Percentiles rank a stretch among this genome's conserved stretches.
Conservation (phyloP, 2,113 vertebrate species). For the Patagioenas fasciata region DNA sequence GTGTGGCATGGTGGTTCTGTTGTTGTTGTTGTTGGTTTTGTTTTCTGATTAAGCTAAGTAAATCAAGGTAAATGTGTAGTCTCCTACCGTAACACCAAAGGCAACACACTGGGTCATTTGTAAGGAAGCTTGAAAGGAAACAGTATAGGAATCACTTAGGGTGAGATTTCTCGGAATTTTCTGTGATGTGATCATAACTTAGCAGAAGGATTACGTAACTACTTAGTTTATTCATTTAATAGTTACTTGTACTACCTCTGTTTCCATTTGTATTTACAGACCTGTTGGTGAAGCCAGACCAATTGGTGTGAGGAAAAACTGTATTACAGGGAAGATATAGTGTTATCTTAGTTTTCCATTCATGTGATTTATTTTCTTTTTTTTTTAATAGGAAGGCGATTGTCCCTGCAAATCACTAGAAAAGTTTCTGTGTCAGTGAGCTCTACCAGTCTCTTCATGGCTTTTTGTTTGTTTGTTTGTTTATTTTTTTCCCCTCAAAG, state of each 20-base stretch:
- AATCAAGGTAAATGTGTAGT: not conserved
- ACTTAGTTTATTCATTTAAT: not conserved
- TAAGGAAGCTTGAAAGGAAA: not conserved
- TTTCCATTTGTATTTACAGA: not conserved
- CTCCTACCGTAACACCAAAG: not conserved
- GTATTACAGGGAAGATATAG: not conserved
- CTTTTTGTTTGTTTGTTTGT: not conserved
- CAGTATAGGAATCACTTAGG: fast-evolving
- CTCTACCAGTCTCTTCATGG: not conserved
- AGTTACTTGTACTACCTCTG: not conserved
- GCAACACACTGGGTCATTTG: not conserved
- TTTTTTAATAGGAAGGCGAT: not conserved
- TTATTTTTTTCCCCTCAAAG: not conserved
- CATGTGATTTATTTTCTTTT: not conserved
- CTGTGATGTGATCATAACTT: not conserved
- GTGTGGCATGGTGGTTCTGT: too few species aligned
- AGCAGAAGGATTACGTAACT: not conserved
- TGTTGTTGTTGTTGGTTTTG: not conserved
- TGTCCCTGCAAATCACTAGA: not conserved
- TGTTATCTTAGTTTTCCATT: not conserved
- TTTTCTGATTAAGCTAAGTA: not conserved
- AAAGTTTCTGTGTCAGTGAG: not conserved
- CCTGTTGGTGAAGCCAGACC: not conserved
- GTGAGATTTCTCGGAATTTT: conserved; percentile 2
- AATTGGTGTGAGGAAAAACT: not conserved